Conservation (phyloP, 2,797 vertebrate genomes). For the Antrozous pallidus region DNA sequence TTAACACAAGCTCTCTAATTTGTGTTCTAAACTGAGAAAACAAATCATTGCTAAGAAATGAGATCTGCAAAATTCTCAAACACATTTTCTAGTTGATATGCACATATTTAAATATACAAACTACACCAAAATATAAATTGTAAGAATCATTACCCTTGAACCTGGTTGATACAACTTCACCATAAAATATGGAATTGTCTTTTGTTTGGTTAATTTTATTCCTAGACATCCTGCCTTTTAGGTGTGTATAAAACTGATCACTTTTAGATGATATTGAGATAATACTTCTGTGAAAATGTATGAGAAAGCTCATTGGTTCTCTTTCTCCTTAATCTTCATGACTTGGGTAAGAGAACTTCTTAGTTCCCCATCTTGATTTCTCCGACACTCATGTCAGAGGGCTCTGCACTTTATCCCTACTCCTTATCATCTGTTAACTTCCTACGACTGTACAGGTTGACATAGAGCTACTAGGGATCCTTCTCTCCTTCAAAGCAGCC, state of each 20-base stretch:
- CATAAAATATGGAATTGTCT: conserved; percentile 32
- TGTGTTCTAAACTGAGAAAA: conserved; percentile 75
- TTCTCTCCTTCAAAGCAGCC: conserved; percentile 9
- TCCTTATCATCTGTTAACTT: not conserved
- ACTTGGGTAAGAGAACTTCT: conserved; percentile 19
- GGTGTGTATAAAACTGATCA: conserved; percentile 18
- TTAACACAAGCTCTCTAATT: conserved; percentile 72
- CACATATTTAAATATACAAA: conserved; percentile 61
- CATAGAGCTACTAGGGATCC: not conserved
- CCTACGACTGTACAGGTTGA: not conserved
- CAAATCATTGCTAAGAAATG: conserved; percentile 75
- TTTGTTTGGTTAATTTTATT: conserved; percentile 51
- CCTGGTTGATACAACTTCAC: conserved; percentile 22
- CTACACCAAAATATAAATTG: conserved; percentile 60
- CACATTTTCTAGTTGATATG: conserved; percentile 69
- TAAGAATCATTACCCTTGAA: conserved; percentile 49
- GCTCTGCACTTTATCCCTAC: not conserved
- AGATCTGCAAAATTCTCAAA: conserved; percentile 73
- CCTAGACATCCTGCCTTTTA: conserved; percentile 40
- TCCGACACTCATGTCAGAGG: not conserved
- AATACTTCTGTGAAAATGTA: conserved; percentile 24
- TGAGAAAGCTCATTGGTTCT: conserved; percentile 22
- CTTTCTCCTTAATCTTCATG: not conserved
- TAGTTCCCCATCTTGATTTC: conserved; percentile 4
- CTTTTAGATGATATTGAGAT: conserved; percentile 31